Base-by-base conservation (phyloP, 2,888 invertebrate genomes). In the Hypena proboscidalis region DNA sequence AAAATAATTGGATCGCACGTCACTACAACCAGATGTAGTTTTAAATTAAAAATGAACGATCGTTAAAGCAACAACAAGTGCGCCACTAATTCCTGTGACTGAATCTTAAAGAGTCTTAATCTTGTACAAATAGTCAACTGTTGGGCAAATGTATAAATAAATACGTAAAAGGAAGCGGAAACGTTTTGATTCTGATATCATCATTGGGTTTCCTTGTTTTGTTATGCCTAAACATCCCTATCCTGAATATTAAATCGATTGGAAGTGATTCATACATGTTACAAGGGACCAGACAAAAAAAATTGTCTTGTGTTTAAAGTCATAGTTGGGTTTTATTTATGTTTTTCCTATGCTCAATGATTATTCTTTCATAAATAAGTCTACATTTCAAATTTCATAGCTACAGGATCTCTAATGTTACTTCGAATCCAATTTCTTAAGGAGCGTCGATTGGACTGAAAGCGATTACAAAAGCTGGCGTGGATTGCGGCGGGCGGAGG, bases 401-500 rank as follows among this genome's bases (percentile, higher is more conserved):
- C n/a, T n/a, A n/a, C n/a, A n/a, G n/a, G n/a, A n/a, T n/a, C n/a
- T n/a, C n/a, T n/a, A n/a, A 35, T 8, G 17, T 14, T 15, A 8
- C 11, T 39, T 25, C 32, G 9, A 38, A 49, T 38, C 19, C 29
- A 48, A 49, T 60, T 49, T 51, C 63, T 59, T 50, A 50, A 53
- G 60, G 54, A 58, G 47, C 38, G 30, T 43, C 39, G 35, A 51
- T 51, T 55, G 48, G 39, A 37, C 29, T 44, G 27, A 54, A 59
- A 61, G 42, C 50, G 43, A 61, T 63, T 61, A 53, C 25, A 63
- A 53, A 59, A 62, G 41, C 53, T 61, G 54, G 68, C 62, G 65
- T 67, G 71, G 72, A 75, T 73, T 74, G 74, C 67, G 67, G 66
- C 62, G 58, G 35, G 22, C 57, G 57, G 54, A 63, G 58, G 64